Base-by-base conservation (phyloP, 2,797 vertebrate genomes). In the Mastacembelus armatus region DNA sequence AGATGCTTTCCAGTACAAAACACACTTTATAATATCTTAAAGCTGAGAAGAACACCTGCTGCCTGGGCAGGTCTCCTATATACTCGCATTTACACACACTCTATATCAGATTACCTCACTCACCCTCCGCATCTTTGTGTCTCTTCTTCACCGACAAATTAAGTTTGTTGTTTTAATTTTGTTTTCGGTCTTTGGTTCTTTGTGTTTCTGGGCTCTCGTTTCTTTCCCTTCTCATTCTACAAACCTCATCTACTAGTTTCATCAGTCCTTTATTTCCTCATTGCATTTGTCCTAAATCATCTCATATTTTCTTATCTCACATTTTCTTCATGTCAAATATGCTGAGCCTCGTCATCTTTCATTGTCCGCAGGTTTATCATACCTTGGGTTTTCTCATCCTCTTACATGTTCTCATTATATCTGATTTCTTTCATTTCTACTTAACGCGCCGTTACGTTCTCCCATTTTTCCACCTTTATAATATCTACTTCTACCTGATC, bases 1-100 rank as follows among this genome's bases (percentile, higher is more conserved):
- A 72, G 75, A 57, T 60, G 61, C 65, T 40, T 50, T 73, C 36
- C 61, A 24, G 30, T 10, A 52, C 52, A 54, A 39, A 39, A 43
- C 4, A 26, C 66, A 49, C 44, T 24, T 47, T 16, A 33, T 27
- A 12, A 65, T 24, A 48, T 63, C 73, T 38, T 11, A 15, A 18
- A 33, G 30, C 11, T 21, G n/a, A 21, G 24, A 7, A 15, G 3
- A 24, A 15, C 67, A 65, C 38, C 67, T 74, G 67, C 35, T 48
- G 35, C 3, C n/a, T 42, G 54, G 18, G 52, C 16, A 38, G 6
- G 7, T 5, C 38, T 30, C 2, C 1, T 10, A 42, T 44, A 19
- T 5, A 44, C 0, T 1, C 11, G 5, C 40, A 10, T 18, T 40
- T 27, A 22, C 21, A n/a, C n/a, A n/a, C n/a, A n/a, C n/a, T n/a